phyloP scores from a whole-genome alignment of 1,140 invertebrate genomes.

The Trichonephila clavipes region DNA sequence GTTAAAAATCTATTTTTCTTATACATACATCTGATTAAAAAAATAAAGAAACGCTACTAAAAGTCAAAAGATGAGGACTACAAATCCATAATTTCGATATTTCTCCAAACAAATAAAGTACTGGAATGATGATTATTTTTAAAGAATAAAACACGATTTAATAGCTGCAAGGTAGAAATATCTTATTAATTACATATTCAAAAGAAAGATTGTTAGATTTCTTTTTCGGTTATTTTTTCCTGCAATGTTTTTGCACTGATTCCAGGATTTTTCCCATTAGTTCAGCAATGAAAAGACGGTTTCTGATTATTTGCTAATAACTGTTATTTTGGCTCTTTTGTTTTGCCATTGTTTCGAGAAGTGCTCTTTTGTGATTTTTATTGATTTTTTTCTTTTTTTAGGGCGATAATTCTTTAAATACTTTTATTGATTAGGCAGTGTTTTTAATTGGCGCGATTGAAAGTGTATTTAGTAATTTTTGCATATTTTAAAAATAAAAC shows the following conservation, averaged over 20 bases:
- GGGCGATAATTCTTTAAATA: neutral
- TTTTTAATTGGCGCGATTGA: neutral
- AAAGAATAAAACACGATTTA: neutral
- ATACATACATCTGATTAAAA: neutral
- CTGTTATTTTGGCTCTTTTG: neutral
- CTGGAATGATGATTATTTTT: neutral
- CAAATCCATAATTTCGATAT: neutral
- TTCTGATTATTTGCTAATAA: conserved; percentile 2
- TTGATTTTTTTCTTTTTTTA: neutral
- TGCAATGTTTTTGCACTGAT: neutral
- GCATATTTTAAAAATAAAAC: too few species aligned
- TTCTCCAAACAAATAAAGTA: neutral
- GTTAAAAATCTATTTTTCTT: neutral
- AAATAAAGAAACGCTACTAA: neutral
- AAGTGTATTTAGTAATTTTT: neutral
- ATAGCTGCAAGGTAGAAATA: neutral
- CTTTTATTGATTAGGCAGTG: neutral
- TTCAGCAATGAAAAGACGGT: neutral
- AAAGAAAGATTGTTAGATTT: neutral
- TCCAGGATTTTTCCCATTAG: neutral
- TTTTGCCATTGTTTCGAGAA: neutral
- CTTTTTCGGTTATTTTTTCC: neutral
- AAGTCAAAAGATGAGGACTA: neutral
- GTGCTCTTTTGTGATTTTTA: neutral
- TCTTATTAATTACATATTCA: neutral